phyloP scores from a whole-genome alignment of 2,797 vertebrate species.

The Rousettus madagascariensis region DNA sequence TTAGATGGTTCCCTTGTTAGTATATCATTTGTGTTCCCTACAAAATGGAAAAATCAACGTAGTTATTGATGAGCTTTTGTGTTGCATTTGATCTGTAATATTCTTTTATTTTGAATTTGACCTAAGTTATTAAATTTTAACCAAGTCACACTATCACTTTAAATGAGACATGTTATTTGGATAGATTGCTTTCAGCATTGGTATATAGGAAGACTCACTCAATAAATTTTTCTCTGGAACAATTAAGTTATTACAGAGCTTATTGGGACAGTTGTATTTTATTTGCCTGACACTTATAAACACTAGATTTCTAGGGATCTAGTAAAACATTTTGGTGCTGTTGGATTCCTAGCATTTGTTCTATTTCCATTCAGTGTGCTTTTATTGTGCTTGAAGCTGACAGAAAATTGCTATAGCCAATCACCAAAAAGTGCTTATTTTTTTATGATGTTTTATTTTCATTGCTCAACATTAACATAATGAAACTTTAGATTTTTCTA shows the following conservation, averaged over 20 bases:
- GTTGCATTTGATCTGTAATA: background rate
- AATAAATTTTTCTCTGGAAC: background rate
- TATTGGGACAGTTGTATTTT: background rate
- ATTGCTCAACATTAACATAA: conserved; percentile 82
- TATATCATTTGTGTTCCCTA: background rate
- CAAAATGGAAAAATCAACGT: background rate
- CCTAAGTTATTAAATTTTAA: conserved; percentile 39
- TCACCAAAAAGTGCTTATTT: conserved; percentile 80
- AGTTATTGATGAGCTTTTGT: background rate
- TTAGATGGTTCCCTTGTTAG: background rate
- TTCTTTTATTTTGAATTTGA: conserved; percentile 17
- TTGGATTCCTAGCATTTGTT: conserved; percentile 43
- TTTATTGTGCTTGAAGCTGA: conserved; percentile 75
- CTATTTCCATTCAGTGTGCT: conserved; percentile 48
- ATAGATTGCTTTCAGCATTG: background rate
- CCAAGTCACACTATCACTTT: background rate
- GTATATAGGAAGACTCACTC: background rate
- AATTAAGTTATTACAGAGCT: background rate
- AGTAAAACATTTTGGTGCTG: background rate
- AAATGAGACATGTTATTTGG: conserved; percentile 38
- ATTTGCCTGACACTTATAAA: conserved; percentile 6
- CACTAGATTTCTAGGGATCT: conserved; percentile 21
- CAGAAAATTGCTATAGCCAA: conserved; percentile 79
- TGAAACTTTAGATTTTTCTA: conserved; percentile 81
- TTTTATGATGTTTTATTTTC: conserved; percentile 82